phyloP scores from a whole-genome alignment of 1,140 invertebrate genomes.

The Luehdorfia chinensis region DNA sequence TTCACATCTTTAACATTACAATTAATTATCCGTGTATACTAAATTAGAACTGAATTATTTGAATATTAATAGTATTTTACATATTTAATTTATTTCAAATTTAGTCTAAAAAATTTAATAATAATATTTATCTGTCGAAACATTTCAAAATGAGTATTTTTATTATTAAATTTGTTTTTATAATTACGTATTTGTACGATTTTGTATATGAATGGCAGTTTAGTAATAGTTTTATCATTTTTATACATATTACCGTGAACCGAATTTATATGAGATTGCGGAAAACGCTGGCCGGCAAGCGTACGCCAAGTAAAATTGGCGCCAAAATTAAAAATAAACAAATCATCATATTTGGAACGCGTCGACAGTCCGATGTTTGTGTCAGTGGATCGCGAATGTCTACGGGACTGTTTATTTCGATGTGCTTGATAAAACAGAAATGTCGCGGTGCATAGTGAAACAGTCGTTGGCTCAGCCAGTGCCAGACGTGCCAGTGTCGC shows the following conservation, averaged over 20 bases:
- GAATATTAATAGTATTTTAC: too few relatives aligned
- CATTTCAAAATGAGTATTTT: too few relatives aligned
- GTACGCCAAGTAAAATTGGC: constrained; percentile 58
- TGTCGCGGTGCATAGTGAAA: constrained; percentile 69
- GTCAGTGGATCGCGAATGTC: constrained; percentile 42
- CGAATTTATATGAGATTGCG: constrained; percentile 17
- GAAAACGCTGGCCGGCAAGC: constrained; percentile 45
- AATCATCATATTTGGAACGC: constrained; percentile 69
- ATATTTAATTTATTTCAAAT: too few relatives aligned
- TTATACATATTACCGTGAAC: constrained; percentile 21
- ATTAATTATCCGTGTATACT: background rate
- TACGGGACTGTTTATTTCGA: constrained; percentile 36
- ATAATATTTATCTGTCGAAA: too few relatives aligned
- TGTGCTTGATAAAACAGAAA: constrained; percentile 33
- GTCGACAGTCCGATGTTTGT: constrained; percentile 69
- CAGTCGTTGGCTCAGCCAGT: constrained; percentile 45
- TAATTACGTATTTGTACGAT: too few relatives aligned
- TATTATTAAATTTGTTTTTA: too few relatives aligned
- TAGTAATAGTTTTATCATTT: constrained; percentile 16
- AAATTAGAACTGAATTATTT: too few relatives aligned
- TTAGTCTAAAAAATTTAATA: too few relatives aligned
- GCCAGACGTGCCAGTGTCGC: constrained; percentile 29
- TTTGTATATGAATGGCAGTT: constrained; percentile 4
- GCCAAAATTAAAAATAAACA: constrained; percentile 76
- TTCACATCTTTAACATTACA: background rate